Conservation (phyloP, 2,113 vertebrate species). For the Pluvianellus socialis region DNA sequence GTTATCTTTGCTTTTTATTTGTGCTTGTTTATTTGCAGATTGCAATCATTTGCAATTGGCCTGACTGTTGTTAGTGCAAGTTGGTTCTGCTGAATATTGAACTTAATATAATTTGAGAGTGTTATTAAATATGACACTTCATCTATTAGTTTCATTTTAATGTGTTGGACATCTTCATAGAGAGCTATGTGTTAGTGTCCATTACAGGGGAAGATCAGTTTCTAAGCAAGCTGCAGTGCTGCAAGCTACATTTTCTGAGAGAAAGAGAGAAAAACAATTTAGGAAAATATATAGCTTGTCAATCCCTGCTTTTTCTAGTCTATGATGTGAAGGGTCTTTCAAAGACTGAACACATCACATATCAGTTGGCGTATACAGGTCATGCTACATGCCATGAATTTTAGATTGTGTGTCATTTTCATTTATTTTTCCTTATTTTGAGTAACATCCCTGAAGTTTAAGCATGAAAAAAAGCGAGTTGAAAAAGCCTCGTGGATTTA, state of each 20-base stretch:
- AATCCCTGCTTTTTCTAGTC: not conserved
- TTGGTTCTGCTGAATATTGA: conserved; percentile 16
- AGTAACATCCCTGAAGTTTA: conserved; percentile 16
- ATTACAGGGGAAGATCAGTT: not conserved
- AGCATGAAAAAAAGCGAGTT: not conserved
- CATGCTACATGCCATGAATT: not conserved
- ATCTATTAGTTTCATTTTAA: conserved; percentile 7
- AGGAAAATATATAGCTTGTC: conserved; percentile 18
- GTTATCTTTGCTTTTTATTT: conserved; percentile 31
- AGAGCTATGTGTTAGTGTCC: not conserved
- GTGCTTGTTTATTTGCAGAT: conserved; percentile 28
- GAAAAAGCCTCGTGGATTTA: conserved; percentile 46
- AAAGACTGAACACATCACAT: not conserved
- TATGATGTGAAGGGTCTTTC: not conserved
- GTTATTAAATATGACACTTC: not conserved
- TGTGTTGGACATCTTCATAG: not conserved
- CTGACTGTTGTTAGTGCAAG: not conserved
- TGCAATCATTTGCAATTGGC: conserved; percentile 2
- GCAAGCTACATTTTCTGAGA: not conserved
- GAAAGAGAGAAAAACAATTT: not conserved
- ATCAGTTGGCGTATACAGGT: not conserved
- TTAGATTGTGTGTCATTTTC: conserved; percentile 7
- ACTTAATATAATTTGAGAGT: conserved; percentile 1
- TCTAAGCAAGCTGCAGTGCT: not conserved
- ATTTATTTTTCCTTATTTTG: conserved; percentile 40